These are phyloP conservation scores for Barypeithes pellucidus DNA, from an alignment of 2,888 invertebrate genomes.

Conservation along the genomic window DNA sequence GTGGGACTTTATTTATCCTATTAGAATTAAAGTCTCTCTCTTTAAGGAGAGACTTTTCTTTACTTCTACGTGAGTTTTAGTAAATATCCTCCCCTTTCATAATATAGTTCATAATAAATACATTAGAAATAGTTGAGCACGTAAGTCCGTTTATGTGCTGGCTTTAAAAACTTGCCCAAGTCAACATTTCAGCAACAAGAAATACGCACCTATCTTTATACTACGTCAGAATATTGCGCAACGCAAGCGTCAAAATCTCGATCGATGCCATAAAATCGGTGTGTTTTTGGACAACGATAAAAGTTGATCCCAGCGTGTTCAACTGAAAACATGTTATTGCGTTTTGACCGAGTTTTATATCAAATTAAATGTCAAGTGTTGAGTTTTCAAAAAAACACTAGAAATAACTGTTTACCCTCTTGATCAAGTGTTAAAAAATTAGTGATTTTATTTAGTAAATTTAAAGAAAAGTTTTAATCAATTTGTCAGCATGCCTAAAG, in stretches of 20 bases:
- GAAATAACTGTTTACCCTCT: constrained; percentile 85
- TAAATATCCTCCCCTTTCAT: no score
- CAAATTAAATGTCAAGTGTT: constrained; percentile 82
- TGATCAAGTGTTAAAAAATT: constrained; percentile 80
- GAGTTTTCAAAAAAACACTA: constrained; percentile 81
- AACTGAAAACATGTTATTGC: constrained; percentile 81
- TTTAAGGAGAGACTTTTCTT: no score
- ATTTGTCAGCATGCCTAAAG: constrained; percentile 81
- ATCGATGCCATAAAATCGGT: constrained; percentile 51
- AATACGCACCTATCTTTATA: background rate
- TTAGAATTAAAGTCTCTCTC: no score
- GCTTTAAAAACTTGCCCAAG: no score
- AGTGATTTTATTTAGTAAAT: constrained; percentile 75
- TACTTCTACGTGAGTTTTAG: no score
- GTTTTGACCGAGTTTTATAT: constrained; percentile 80
- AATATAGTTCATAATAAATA: no score
- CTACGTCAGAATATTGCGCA: constrained; percentile 2
- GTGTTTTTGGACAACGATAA: constrained; percentile 48
- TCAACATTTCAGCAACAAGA: constrained; percentile 1
- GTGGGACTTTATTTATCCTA: no score
- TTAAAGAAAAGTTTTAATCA: constrained; percentile 67
- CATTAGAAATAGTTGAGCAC: no score
- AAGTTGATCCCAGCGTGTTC: constrained; percentile 53
- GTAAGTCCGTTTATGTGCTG: no score
- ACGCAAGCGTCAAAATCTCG: constrained; percentile 50